Evolutionary conservation across 2,113 vertebrate genomes (phyloP), one percentile per base, ranked within the genome.

Genomic region (Butastur rufipennis): DNA sequence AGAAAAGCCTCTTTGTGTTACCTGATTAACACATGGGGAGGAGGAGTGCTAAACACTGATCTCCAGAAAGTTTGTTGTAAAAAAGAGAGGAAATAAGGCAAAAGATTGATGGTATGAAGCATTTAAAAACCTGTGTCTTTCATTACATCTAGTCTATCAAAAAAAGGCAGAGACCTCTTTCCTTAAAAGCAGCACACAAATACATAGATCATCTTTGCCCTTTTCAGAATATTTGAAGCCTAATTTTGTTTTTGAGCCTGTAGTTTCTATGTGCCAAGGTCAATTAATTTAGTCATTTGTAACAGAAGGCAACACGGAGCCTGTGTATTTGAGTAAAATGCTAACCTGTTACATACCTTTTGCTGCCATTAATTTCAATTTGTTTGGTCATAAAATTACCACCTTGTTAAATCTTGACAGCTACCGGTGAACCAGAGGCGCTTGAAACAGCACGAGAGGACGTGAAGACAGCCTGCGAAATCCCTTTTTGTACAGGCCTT

Each of bases 361-460:
- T 63, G 31, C 82, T 88, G 75, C 52, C 32, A 14, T 91, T 95
- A 74, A 74, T 97, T 97, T 97, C 38, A 2, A 27, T 95, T 86
- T 70, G 25, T 85, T 74, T 91, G 50, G 36, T 31, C 42, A 18
- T 27, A 21, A 55, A 79, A 80, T 86, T 53, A 45, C n/a, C 77
- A 56, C 93, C 59, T 83, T 48, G 56, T 89, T 90, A 70, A 23
- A 17, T 79, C 68, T 77, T 81, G 71, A 43, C 73, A 95, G 86
- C 48, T 72, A 48, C 88, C 36, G 43, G 42, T 43, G 66, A 96
- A 71, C 62, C n/a, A 88, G 59, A 74, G 86, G 74, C 67, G 75
- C 42, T 73, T 88, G 53, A 56, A 93, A 45, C n/a, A 83, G 7
- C 10, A 1, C 22, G 12, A 11, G 79, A 70, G 74, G 48, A 48